Evolutionary conservation across 2,888 invertebrate genomes (phyloP), one percentile per base, ranked within the genome.

Genomic region (Bedellia somnulentella): DNA sequence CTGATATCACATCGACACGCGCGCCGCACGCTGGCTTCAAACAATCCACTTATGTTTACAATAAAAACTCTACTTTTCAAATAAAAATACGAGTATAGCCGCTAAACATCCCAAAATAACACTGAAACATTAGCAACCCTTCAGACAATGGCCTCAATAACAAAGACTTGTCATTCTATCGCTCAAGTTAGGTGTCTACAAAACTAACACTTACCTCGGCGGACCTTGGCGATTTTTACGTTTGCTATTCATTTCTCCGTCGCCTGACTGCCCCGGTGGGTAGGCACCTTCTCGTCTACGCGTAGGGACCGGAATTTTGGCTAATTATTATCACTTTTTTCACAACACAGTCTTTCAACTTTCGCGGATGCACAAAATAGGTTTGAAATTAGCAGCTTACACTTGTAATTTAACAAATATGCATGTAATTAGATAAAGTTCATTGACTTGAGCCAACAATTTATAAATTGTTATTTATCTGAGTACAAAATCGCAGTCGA

Each of bases 281-380:
- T 82, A 83, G 84, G 85, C 85, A 82, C 83, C 80, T 80, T 86
- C 85, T 80, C 81, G 82, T 80, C 83, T 85, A 78, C 81, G 84
- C 82, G 86, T 86, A 75, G 86, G 86, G 84, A 86, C 86, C 86
- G 87, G 86, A 87, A 87, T 87, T 86, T 87, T 87, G 86, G 80
- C 70, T 58, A 71, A 68, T 76, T 76, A 58, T 64, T 64, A 63
- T 66, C 64, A 64, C 75, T 70, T 73, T 68, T 73, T 70, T 71
- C 64, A 73, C 63, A 75, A 75, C 71, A 75, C 71, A 73, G 73
- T 76, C 71, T 73, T 71, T 75, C 75, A 75, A 75, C 75, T 75
- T 75, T 75, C 76, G 73, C 75, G 71, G 68, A 76, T 76, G 76
- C 76, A 76, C 73, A 56, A 64, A 68, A 71, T 66, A 76, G 76